phyloP scores from a whole-genome alignment of 2,888 invertebrate genomes.

The Rhodophaea formosa region DNA sequence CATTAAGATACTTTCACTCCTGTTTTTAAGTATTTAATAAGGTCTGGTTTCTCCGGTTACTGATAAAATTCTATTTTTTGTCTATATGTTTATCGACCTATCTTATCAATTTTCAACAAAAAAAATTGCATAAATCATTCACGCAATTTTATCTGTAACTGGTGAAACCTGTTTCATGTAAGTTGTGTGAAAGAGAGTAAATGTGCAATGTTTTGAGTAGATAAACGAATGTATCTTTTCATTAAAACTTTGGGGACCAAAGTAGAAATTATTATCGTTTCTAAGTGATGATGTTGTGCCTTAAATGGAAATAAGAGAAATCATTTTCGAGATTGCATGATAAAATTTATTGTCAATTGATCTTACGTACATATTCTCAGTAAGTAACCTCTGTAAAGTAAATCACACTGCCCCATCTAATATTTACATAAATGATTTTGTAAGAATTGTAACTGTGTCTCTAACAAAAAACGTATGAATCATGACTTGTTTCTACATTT shows the following conservation, averaged over 20 bases:
- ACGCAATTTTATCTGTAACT: background rate
- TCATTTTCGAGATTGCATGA: background rate
- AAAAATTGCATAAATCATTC: too few relatives aligned
- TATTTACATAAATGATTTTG: background rate
- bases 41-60: background rate
- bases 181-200: background rate
- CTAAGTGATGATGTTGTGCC: constrained; percentile 1
- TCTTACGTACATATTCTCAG: background rate
- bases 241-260: constrained; percentile 18
- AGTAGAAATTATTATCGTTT: constrained; percentile 2
- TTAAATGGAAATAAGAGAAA: background rate
- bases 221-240: background rate
- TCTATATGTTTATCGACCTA: too few relatives aligned
- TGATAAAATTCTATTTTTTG: background rate
- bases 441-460: background rate
- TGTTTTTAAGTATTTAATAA: background rate
- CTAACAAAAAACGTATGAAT: background rate
- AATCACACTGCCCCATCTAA: constrained; percentile 4
- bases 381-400: background rate
- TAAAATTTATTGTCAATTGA: background rate
- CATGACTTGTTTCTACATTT: background rate
- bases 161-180: background rate
- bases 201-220: background rate
- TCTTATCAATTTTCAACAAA: too few relatives aligned
- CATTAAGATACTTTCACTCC: background rate